These are phyloP conservation scores for Drosophila aldrichi DNA, from an alignment of 2,888 invertebrate genomes.

Conservation along the genomic window DNA sequence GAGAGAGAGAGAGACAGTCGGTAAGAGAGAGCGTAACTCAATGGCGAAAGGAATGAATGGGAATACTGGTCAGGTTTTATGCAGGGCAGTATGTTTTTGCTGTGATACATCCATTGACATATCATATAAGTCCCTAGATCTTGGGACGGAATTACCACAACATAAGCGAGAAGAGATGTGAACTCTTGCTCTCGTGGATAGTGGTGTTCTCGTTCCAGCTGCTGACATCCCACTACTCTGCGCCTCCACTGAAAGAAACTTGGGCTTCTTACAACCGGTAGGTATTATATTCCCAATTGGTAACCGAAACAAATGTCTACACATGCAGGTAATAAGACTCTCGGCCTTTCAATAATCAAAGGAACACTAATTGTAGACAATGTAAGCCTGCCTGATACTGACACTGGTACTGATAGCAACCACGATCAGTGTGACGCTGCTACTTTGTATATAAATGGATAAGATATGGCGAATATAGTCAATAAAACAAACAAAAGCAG, in stretches of 20 bases:
- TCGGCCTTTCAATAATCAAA: conserved; percentile 35
- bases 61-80: not conserved
- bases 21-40: not conserved
- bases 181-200: not conserved
- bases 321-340: conserved; percentile 6
- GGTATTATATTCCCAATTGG: not conserved
- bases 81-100: too few species aligned
- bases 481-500: not conserved
- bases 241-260: too few species aligned
- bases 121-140: too few species aligned
- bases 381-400: conserved; percentile 17
- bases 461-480: not conserved
- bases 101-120: too few species aligned
- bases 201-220: too few species aligned
- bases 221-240: not conserved
- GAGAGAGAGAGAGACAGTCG: not conserved
- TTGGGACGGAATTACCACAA: too few species aligned
- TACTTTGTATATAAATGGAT: not conserved
- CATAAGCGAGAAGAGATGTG: too few species aligned
- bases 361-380: conserved; percentile 34
- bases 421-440: conserved; percentile 5
- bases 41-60: too few species aligned
- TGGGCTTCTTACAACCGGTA: not conserved
- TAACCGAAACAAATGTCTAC: conserved; percentile 5
- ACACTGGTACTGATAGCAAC: conserved; percentile 14